Evolutionary conservation across 2,888 invertebrate species (phyloP), one percentile per base, ranked within the genome.

Genomic region (Escarpia spicata): DNA sequence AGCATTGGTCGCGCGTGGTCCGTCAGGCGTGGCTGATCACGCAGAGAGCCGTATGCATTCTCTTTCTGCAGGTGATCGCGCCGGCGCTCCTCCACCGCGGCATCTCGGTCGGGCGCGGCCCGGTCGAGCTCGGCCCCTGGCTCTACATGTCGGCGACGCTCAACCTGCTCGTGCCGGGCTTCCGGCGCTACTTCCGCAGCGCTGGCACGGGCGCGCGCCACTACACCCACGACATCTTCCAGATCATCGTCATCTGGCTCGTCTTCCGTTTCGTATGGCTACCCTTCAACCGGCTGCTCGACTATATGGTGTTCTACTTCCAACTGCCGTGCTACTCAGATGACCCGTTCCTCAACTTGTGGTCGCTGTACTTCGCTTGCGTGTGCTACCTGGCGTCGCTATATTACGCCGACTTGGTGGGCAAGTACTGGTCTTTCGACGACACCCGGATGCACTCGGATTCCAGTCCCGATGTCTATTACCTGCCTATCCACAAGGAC

Each of bases 1-100:
- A 75, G 75, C 75, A 75, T n/a, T 75, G 75, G 75, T 75, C 75
- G 75, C 75, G 75, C 75, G 75, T 75, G 75, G 75, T 75, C 75
- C 75, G 75, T n/a, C 75, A 75, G 6, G 75, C 75, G 75, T 75
- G 75, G 75, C 75, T 75, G 75, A 75, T 75, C n/a, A 75, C 75
- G 75, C 75, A 75, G 75, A 75, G 75, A 75, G 75, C 75, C 75
- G 75, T 75, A 75, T 75, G 75, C 75, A 75, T 75, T 26, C 75
- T 75, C 75, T 75, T 75, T 26, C 75, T 75, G 75, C 75, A 75
- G 75, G 75, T 75, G 75, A 75, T 75, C 75, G 75, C 75, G 75
- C 75, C 75, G 75, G 75, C 75, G n/a, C 75, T 75, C 75, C 75
- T 75, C 75, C 75, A 75, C 75, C 75, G 75, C 26, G 75, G 75